phyloP scores from a whole-genome alignment of 2,888 invertebrate species.

The Napeogenes sylphis region DNA sequence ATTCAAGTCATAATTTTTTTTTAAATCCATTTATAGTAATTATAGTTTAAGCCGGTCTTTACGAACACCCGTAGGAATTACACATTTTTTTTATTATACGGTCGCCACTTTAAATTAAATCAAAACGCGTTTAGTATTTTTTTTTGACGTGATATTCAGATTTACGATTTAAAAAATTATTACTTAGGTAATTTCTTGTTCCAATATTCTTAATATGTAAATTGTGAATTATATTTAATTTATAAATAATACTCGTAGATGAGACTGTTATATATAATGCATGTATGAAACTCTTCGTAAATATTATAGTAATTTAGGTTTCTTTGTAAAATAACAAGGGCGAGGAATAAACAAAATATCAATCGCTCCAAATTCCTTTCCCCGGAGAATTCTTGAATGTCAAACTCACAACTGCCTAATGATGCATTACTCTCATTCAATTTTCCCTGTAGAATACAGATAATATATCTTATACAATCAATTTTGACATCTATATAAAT shows the following conservation, averaged over 20 bases:
- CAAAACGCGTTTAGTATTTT: too few species aligned
- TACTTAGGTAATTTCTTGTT: too few species aligned
- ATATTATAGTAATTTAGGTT: conserved; percentile 6
- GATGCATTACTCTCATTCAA: conserved; percentile 51
- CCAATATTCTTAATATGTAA: too few species aligned
- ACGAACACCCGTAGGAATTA: too few species aligned
- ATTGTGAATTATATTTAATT: too few species aligned
- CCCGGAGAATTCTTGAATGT: conserved; percentile 42
- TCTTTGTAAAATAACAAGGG: conserved; percentile 21
- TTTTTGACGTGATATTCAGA: background rate
- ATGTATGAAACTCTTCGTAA: conserved; percentile 1
- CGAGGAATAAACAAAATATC: conserved; percentile 43
- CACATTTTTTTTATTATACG: too few species aligned
- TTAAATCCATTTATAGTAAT: too few species aligned
- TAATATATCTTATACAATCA: conserved; percentile 15
- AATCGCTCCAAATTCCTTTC: conserved; percentile 43
- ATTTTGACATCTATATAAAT: background rate
- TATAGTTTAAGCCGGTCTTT: too few species aligned
- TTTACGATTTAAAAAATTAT: too few species aligned
- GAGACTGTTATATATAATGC: background rate
- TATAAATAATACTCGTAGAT: background rate
- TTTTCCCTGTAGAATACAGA: conserved; percentile 36
- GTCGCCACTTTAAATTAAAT: too few species aligned
- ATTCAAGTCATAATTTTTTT: too few species aligned
- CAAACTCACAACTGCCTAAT: conserved; percentile 50